Percentiles rank a stretch among this genome's conserved stretches.
These are phyloP conservation scores for Drosophila nr. fundita DNA, from an alignment of 2,888 invertebrate genomes.

Conservation along the genomic window DNA sequence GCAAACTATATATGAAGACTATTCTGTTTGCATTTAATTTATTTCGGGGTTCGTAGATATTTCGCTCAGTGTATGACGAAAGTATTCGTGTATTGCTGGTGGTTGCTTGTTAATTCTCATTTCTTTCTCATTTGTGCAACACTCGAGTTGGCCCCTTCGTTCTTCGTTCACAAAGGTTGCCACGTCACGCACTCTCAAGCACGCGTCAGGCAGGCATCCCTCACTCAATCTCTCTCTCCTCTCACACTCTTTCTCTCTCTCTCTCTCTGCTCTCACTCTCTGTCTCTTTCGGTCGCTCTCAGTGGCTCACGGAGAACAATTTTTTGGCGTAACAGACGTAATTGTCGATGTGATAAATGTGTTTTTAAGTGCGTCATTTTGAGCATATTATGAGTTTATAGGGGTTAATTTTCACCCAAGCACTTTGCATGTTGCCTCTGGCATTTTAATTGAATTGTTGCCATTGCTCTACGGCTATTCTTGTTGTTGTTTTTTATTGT, in stretches of 20 bases:
- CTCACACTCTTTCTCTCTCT: not conserved
- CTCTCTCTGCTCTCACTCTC: not conserved
- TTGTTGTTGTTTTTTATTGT: conserved; percentile 22
- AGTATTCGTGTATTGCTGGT: conserved; percentile 41
- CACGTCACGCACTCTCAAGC: conserved; percentile 70
- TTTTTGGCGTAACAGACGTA: conserved; percentile 64
- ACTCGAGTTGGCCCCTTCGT: conserved; percentile 40
- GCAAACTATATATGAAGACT: too few species aligned
- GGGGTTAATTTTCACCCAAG: conserved; percentile 77
- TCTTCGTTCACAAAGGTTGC: conserved; percentile 48
- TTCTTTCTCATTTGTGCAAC: conserved; percentile 57
- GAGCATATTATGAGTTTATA: conserved; percentile 79
- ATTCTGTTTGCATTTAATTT: not conserved
- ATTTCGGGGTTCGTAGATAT: not conserved
- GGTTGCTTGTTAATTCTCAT: conserved; percentile 52
- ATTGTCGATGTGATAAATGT: conserved; percentile 81
- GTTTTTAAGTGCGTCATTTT: conserved; percentile 81
- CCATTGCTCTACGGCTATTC: conserved; percentile 51
- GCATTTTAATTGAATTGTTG: conserved; percentile 81
- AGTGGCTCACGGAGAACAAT: conserved; percentile 1
- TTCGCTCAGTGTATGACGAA: conserved; percentile 17
- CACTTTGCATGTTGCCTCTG: conserved; percentile 71
- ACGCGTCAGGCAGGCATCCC: conserved; percentile 54
- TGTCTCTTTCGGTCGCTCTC: not conserved
- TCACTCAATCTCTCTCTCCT: conserved; percentile 6